Conservation (phyloP, 2,888 invertebrate genomes). For the Ligdia adustata region DNA sequence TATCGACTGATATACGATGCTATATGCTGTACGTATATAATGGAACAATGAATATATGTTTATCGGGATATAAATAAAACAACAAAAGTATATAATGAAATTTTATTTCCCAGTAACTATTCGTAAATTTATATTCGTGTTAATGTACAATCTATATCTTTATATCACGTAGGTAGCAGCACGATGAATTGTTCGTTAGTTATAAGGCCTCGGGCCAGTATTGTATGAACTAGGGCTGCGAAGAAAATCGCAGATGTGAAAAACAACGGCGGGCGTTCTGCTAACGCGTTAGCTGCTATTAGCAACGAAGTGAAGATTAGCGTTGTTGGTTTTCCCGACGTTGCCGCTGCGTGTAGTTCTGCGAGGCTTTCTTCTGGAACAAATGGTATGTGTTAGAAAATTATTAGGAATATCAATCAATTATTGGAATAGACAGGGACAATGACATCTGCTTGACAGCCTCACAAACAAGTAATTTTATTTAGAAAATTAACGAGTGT, state of each 20-base stretch:
- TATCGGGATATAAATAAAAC: slow-evolving; percentile 44
- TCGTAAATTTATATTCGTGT: slow-evolving; percentile 55
- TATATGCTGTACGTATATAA: no score
- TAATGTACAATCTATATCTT: slow-evolving; percentile 54
- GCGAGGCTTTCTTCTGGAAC: slow-evolving; percentile 82
- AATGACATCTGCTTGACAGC: no score
- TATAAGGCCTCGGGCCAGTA: slow-evolving; percentile 49
- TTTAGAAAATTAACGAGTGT: no score
- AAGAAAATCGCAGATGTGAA: slow-evolving; percentile 51
- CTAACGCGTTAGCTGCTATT: slow-evolving; percentile 47
- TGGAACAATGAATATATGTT: neutral
- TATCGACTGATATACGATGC: no score
- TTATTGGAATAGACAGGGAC: no score
- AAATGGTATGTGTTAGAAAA: slow-evolving; percentile 54
- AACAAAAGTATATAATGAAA: slow-evolving; percentile 62
- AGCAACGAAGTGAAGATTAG: slow-evolving; percentile 48
- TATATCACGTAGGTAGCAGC: slow-evolving; percentile 73
- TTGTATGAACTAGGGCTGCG: slow-evolving; percentile 46
- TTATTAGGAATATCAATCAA: no score
- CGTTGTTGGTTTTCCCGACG: slow-evolving; percentile 54
- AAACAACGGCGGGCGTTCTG: slow-evolving; percentile 48
- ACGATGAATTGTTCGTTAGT: slow-evolving; percentile 53
- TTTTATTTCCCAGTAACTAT: slow-evolving; percentile 77
- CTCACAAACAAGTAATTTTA: no score
- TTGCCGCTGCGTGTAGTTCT: slow-evolving; percentile 71